Evolutionary conservation across 2,113 vertebrate genomes (phyloP), one percentile per base, ranked within the genome.

Genomic region (Hepsetus odoe): DNA sequence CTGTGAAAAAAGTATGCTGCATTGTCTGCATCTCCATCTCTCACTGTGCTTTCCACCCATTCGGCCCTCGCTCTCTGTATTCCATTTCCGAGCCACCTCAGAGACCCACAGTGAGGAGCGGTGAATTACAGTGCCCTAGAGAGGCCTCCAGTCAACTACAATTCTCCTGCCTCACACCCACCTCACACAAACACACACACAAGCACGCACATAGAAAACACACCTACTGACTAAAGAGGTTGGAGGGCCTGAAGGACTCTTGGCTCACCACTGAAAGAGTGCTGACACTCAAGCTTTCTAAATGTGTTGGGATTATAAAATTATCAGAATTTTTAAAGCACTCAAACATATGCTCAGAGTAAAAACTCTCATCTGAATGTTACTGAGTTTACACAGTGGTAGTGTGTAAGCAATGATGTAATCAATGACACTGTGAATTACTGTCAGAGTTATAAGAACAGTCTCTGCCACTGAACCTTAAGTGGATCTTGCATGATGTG

Each of bases 1-100:
- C 84, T 87, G 88, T 86, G 69, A 85, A 83, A 81, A 79, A 77
- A 58, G 32, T 24, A 79, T 74, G 61, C 72, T 80, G 80, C 76
- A 90, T 90, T 92, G 89, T 91, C 84, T 82, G 46, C 51, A 35
- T 58, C 80, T 90, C 84, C 46, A 74, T 77, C 73, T 70, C 87
- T 87, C 84, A 74, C 80, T 83, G 86, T 85, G 77, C 83, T 81
- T 80, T 75, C 67, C 38, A 80, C 81, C 83, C 81, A 76, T n/a
- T 62, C 16, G 69, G 70, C 26, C 65, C 73, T 85, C 72, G 84
- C 79, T 56, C 71, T 69, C 44, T 66, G 46, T 72, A 79, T 72
- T 35, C 69, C 44, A 49, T 80, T 72, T 80, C 78, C 66, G 79
- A 62, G 32, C 59, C 33, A 79, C 80, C 75, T 65, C 42, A 32